Evolutionary conservation across 2,797 vertebrate genomes (phyloP).

Genomic region (Telmatherina bonti): DNA sequence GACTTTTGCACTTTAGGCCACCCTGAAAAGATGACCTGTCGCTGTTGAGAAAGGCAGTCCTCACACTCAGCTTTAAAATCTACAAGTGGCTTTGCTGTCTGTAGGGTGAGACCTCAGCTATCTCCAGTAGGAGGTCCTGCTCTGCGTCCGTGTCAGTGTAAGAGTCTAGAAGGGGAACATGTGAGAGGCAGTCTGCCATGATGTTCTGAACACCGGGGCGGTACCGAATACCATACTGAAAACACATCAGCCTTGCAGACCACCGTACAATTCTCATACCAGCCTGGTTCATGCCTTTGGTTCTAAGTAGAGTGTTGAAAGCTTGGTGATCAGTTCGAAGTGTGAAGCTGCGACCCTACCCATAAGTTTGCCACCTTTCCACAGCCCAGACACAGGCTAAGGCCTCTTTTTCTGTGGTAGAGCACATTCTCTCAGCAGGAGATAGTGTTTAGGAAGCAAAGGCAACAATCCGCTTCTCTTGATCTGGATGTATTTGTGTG

Average conservation of each 20-base stretch:
- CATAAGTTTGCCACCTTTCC: not conserved
- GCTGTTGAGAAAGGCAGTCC: not conserved
- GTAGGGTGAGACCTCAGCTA: not conserved
- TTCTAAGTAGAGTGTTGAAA: not conserved
- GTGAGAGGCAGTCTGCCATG: not conserved
- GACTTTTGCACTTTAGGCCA: not conserved
- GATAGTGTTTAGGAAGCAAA: not conserved
- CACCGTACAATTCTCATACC: constrained; percentile 8
- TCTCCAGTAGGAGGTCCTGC: not conserved
- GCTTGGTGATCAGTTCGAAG: constrained; percentile 8
- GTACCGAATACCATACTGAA: not conserved
- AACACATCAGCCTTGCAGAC: constrained; percentile 14
- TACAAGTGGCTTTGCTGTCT: not conserved
- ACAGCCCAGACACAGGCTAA: not conserved
- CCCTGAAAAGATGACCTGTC: not conserved
- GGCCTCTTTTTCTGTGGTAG: not conserved
- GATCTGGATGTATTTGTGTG: no score
- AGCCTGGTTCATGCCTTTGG: constrained; percentile 11
- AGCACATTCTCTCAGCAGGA: not conserved
- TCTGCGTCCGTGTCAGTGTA: not conserved
- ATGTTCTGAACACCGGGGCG: not conserved
- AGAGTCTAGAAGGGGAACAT: not conserved
- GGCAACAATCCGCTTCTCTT: not conserved
- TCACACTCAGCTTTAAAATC: not conserved
- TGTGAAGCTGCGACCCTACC: constrained; percentile 12